A percentile compares a stretch with the other conserved stretches of the same genome.
phyloP scores from a whole-genome alignment of 2,888 invertebrate genomes.

The Nipponacmea schrenckii region DNA sequence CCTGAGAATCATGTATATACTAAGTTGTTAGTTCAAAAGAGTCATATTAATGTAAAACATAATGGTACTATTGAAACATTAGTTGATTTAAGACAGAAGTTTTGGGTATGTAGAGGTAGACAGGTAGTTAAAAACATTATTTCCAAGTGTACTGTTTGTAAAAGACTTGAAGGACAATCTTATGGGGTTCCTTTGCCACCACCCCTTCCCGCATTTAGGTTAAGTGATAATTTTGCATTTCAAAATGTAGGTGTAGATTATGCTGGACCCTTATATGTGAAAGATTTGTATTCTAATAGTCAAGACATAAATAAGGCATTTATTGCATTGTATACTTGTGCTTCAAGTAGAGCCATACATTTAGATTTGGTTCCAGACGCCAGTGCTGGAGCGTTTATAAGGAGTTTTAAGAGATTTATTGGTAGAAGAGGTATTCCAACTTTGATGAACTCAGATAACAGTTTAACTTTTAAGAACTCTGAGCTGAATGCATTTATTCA shows the following conservation, averaged over 20 bases:
- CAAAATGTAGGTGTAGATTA: not conserved
- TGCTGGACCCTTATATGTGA: not conserved
- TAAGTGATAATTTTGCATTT: not conserved
- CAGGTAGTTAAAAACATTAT: too few relatives aligned
- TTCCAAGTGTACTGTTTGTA: too few relatives aligned
- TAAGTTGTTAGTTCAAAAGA: too few relatives aligned
- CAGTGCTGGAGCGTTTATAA: not conserved
- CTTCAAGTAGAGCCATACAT: slow-evolving; percentile 1
- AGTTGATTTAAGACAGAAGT: too few relatives aligned
- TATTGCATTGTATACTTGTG: slow-evolving; percentile 1
- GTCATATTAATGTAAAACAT: too few relatives aligned
- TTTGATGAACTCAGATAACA: slow-evolving; percentile 1
- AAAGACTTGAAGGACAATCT: too few relatives aligned
- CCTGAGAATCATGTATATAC: not conserved
- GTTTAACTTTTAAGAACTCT: not conserved
- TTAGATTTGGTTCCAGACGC: not conserved
- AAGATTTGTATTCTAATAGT: not conserved
- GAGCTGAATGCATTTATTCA: not conserved
- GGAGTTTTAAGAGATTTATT: slow-evolving; percentile 2
- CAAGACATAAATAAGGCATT: not conserved
- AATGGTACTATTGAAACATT: too few relatives aligned
- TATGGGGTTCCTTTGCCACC: not conserved
- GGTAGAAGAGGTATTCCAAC: slow-evolving; percentile 1
- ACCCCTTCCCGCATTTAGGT: not conserved
- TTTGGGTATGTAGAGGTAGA: too few relatives aligned